Conservation (phyloP, 2,113 vertebrate species). For the Tauraco erythrolophus region DNA sequence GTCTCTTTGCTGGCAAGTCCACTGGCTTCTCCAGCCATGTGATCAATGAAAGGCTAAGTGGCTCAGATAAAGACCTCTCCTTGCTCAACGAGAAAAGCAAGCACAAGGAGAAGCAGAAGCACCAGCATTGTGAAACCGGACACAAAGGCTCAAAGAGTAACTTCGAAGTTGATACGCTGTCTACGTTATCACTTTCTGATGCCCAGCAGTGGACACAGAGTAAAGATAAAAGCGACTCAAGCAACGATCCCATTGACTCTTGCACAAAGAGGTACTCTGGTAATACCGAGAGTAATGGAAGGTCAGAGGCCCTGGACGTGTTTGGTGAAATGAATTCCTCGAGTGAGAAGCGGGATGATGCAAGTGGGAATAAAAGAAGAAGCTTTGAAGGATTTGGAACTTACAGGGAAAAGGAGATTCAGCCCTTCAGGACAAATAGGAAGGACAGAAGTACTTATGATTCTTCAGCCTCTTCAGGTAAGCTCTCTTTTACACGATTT, state of each 20-base stretch:
- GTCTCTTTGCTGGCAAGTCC: conserved; percentile 91
- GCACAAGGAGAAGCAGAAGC: conserved; percentile 88
- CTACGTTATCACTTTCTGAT: conserved; percentile 87
- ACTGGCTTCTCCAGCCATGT: conserved; percentile 84
- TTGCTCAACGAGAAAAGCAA: conserved; percentile 82
- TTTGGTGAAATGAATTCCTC: conserved; percentile 85
- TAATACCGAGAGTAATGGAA: conserved; percentile 71
- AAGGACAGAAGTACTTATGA: conserved; percentile 84
- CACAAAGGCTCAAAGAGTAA: conserved; percentile 84
- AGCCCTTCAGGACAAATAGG: conserved; percentile 87
- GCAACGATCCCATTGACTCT: conserved; percentile 85
- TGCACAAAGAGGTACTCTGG: conserved; percentile 87
- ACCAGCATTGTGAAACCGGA: conserved; percentile 81
- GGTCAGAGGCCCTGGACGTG: conserved; percentile 81
- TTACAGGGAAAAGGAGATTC: conserved; percentile 90
- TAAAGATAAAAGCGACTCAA: conserved; percentile 86
- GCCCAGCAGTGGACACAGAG: conserved; percentile 87
- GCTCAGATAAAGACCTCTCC: conserved; percentile 84
- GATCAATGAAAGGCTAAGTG: conserved; percentile 83
- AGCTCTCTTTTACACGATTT: conserved; percentile 12
- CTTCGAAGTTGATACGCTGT: conserved; percentile 92
- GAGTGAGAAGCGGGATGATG: conserved; percentile 82
- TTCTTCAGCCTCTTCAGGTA: conserved; percentile 87
- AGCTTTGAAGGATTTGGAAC: conserved; percentile 89
- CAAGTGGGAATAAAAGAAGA: conserved; percentile 84